These are phyloP conservation scores for Onychorhynchus coronatus DNA, from an alignment of 2,113 vertebrate species.

Conservation along the genomic window DNA sequence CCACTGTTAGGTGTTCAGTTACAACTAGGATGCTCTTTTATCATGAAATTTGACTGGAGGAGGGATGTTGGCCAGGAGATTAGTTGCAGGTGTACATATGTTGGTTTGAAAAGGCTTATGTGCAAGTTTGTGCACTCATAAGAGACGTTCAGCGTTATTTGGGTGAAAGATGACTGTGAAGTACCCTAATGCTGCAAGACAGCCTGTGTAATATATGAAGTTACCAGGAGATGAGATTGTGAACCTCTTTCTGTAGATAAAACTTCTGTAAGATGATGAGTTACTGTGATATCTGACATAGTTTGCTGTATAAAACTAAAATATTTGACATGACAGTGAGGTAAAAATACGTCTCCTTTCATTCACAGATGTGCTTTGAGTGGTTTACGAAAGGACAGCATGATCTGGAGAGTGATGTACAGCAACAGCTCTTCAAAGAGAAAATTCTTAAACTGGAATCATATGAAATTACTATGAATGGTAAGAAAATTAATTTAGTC, in stretches of 20 bases:
- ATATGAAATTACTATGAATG: conserved; percentile 98
- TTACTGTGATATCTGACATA: background rate
- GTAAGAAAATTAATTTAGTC: conserved; percentile 68
- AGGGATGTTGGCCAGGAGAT: background rate
- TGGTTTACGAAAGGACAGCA: conserved; percentile 99
- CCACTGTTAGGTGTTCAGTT: background rate
- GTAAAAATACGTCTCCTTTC: background rate
- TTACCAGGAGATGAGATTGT: background rate
- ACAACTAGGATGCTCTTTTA: background rate
- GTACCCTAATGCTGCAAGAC: background rate
- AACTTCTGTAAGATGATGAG: background rate
- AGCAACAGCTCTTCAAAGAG: conserved; percentile 98
- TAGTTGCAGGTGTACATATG: background rate
- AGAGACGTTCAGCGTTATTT: background rate
- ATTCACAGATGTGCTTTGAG: conserved; percentile 94
- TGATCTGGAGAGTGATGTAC: conserved; percentile 95
- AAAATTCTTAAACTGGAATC: conserved; percentile 97
- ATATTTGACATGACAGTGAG: background rate
- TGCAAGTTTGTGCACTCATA: background rate
- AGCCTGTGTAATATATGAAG: background rate
- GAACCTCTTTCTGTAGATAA: background rate
- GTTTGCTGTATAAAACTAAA: background rate
- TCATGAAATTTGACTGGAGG: background rate
- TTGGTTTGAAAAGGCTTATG: background rate
- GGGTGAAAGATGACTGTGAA: background rate